A percentile compares a stretch with the other conserved stretches of the same genome.
These are phyloP conservation scores for Pseudococcus viburni DNA, from an alignment of 2,888 invertebrate genomes.

Conservation along the genomic window DNA sequence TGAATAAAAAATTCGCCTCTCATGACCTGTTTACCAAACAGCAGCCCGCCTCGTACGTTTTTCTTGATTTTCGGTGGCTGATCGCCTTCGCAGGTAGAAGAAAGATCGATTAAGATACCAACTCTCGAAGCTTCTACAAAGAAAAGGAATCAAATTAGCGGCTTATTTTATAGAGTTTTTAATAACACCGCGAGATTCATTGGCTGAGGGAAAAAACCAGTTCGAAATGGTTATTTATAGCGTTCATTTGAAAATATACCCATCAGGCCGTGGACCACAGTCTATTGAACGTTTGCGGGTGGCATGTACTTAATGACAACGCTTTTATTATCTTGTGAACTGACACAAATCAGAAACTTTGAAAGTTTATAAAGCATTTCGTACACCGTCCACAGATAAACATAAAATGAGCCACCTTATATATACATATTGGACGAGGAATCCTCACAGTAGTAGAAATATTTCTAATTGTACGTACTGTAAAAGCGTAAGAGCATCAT, in stretches of 20 bases:
- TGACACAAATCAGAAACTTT: conserved; percentile 44
- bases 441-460: not conserved
- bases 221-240: conserved; percentile 54
- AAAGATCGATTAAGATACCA: conserved; percentile 29
- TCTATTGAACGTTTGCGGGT: conserved; percentile 27
- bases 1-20: not conserved
- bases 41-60: not conserved
- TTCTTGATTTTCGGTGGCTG: conserved; percentile 3
- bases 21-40: not conserved
- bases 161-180: conserved; percentile 30
- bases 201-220: conserved; percentile 9
- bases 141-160: conserved; percentile 37
- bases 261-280: not conserved
- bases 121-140: not conserved
- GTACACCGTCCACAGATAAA: not conserved
- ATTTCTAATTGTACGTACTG: not conserved
- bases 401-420: conserved; percentile 11
- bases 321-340: conserved; percentile 54
- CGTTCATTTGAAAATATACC: conserved; percentile 10
- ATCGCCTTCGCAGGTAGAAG: not conserved
- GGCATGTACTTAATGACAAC: conserved; percentile 49
- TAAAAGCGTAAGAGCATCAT: too few relatives aligned
- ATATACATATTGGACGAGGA: not conserved
- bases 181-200: conserved; percentile 9
- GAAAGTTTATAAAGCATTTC: not conserved